Base-by-base conservation (phyloP, 2,797 vertebrate genomes). In the Poecilia gillii region DNA sequence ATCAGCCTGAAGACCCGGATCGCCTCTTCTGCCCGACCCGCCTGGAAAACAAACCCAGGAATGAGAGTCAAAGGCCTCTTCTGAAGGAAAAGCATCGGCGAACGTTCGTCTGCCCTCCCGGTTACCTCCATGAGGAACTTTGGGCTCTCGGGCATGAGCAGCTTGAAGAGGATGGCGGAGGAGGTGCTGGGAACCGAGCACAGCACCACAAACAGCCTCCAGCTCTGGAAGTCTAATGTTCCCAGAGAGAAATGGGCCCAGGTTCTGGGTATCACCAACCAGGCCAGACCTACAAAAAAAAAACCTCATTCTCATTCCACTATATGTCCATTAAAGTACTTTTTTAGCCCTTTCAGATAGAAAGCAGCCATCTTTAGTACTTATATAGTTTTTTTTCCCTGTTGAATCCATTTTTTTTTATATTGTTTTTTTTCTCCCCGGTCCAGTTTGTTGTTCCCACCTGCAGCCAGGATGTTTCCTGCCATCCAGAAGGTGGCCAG, bases 401-500 rank as follows among this genome's bases (percentile, higher is more conserved):
- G 8, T 8, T 39, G 64, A 66, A 39, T 23, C 33, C 0, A 31
- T 59, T 59, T 14, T 28, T 59, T 23, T 31, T 33, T 0, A 41
- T 43, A 13, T n/a, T 14, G 39, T 12, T n/a, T 41, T 59, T 41
- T 4, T 36, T 33, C 16, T 3, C 2, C 28, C 43, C 13, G 1
- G 73, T 59, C 41, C 4, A 7, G 11, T 9, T 13, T 59, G 2
- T 6, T 55, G 6, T 6, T 86, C 85, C 16, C 79, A 96, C 96
- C 96, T 92, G 96, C 96, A 62, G 95, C 95, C 76, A 96, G 74
- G 57, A 96, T 95, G 88, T 96, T 96, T 78, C 96, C 96, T 14
- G 91, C 94, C 96, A 96, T 96, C 96, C 96, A 96, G 88, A 96
- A 96, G 23, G 96, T 95, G 82, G 96, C 96, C 74, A 96, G 89